Evolutionary conservation across 2,888 invertebrate genomes (phyloP).

Genomic region (Cephus rjabovi): DNA sequence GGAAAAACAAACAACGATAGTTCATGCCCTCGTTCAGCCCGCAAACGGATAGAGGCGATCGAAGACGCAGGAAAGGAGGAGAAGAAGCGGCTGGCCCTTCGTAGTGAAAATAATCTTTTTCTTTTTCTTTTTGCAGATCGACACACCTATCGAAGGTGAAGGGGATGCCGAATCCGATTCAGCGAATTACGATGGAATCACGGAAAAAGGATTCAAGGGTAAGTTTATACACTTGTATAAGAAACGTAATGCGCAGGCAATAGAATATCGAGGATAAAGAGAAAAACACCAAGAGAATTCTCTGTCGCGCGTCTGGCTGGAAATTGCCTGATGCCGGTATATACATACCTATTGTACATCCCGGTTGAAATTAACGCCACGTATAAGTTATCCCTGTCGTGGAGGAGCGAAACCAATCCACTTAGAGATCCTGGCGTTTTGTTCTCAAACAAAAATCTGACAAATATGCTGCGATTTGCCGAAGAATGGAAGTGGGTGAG

Average conservation of each 20-base stretch:
- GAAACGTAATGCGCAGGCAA: too few species aligned
- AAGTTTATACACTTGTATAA: conserved; percentile 25
- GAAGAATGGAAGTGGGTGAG: conserved; percentile 51
- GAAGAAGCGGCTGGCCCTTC: too few species aligned
- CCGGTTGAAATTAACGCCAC: conserved; percentile 40
- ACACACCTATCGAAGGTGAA: conserved; percentile 56
- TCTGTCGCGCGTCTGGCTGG: too few species aligned
- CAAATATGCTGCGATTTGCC: conserved; percentile 65
- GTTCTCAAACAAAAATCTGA: conserved; percentile 65
- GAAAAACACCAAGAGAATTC: too few species aligned
- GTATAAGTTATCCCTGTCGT: conserved; percentile 36
- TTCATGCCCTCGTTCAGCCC: background rate
- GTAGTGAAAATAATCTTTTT: background rate
- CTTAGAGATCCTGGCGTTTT: conserved; percentile 57
- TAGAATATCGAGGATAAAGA: too few species aligned
- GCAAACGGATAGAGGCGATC: background rate
- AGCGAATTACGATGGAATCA: conserved; percentile 48
- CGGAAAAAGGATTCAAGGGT: conserved; percentile 64
- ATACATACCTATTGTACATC: background rate
- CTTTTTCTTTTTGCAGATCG: conserved; percentile 53
- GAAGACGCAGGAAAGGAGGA: background rate
- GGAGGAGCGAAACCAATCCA: conserved; percentile 60
- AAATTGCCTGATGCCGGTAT: background rate
- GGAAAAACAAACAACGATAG: conserved; percentile 22
- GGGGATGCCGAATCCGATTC: conserved; percentile 54